Base-by-base conservation (phyloP, 2,888 invertebrate genomes). In the Laothoe populi region DNA sequence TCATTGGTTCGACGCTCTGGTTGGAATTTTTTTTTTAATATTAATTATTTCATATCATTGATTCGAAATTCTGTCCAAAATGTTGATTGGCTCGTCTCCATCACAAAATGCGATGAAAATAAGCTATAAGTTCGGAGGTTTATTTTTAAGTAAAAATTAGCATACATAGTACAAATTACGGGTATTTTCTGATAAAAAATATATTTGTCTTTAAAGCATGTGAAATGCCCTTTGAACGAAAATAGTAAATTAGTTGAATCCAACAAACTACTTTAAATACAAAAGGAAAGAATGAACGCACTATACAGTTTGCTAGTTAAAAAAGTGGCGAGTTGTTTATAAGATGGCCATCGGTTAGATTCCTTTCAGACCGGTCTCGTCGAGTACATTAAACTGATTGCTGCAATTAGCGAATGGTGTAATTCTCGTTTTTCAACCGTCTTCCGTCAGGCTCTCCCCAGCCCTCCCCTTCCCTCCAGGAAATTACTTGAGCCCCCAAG, bases 361-460 rank as follows among this genome's bases (percentile, higher is more conserved):
- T 79, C 76, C 75, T 82, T 82, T 83, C 81, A 83, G 83, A 84
- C 83, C 78, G 81, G 86, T 83, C 84, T 85, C 83, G 88, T 83
- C 87, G 89, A 90, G 89, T 90, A 91, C 91, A 92, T 92, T 90
- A 90, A 87, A 90, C 86, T 90, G 90, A 92, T 92, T 91, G 90
- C 90, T 83, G 89, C 88, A 92, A 92, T 92, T 92, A 92, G 90
- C 82, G 90, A 87, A 88, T 90, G 90, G 88, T 88, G 90, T 89
- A 89, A 88, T 90, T 88, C 89, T 87, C 90, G 88, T 90, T 90
- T 88, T 88, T 90, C 88, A 88, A 83, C 81, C 83, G 71, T 77
- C 83, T 72, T 81, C 74, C 74, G 64, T 62, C 71, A 70, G 72
- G 68, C 70, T 72, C 75, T n/a, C 70, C 69, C 65, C 62, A 66